Conservation (phyloP, 2,797 vertebrate species). For the Coregonus suidteri region DNA sequence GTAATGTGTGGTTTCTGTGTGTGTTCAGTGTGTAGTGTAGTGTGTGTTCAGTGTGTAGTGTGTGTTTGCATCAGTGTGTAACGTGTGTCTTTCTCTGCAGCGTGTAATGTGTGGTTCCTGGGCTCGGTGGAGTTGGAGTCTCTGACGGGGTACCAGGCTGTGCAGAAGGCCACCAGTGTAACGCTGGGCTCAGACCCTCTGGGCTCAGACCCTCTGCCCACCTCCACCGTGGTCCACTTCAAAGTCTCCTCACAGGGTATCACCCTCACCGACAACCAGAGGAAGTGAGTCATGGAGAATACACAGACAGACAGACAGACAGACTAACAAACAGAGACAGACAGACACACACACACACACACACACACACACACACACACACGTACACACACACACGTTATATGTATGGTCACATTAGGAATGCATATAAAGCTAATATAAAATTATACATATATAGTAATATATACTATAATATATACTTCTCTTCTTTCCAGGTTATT, state of each 20-base stretch:
- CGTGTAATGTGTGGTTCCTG: slow-evolving; percentile 97
- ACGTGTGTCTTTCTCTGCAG: slow-evolving; percentile 60
- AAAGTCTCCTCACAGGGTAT: slow-evolving; percentile 97
- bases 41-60: neutral
- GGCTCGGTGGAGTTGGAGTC: slow-evolving; percentile 97
- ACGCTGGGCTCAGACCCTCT: slow-evolving; percentile 65
- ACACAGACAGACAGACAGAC: neutral
- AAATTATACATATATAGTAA: no score
- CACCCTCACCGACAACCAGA: slow-evolving; percentile 96
- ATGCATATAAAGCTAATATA: neutral
- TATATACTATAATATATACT: no score
- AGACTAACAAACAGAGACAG: no score
- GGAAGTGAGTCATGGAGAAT: slow-evolving; percentile 82
- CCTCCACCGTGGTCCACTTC: slow-evolving; percentile 92
- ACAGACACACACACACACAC: neutral
- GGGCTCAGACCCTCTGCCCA: slow-evolving; percentile 68
- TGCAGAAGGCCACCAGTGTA: slow-evolving; percentile 89
- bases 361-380: neutral
- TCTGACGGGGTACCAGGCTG: slow-evolving; percentile 89
- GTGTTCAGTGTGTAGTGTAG: no score
- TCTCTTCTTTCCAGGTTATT: slow-evolving; percentile 79
- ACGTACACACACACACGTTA: neutral
- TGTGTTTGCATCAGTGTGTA: neutral
- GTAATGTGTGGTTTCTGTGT: neutral
- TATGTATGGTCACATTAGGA: neutral